Percentiles rank a stretch among this genome's conserved stretches.
These are phyloP conservation scores for Pseudomugil tenellus DNA, from an alignment of 2,797 vertebrate genomes.

Conservation along the genomic window DNA sequence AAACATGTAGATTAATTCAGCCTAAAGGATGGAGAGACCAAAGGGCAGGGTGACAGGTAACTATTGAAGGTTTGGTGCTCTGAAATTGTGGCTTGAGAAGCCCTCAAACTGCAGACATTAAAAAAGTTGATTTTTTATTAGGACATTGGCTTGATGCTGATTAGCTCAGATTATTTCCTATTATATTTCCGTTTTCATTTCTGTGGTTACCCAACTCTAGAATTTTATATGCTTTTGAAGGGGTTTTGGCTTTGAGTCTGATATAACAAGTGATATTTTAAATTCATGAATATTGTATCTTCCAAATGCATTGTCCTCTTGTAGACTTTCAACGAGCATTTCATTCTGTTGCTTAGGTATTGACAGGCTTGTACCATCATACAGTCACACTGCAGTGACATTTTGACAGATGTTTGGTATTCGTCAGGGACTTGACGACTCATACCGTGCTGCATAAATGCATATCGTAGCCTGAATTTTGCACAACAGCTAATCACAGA, in stretches of 20 bases:
- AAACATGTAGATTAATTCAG: conserved; percentile 32
- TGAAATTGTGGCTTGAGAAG: conserved; percentile 24
- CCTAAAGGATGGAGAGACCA: conserved; percentile 11
- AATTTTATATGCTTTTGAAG: conserved; percentile 11
- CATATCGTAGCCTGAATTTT: conserved; percentile 29
- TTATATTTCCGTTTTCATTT: conserved; percentile 14
- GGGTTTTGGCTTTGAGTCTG: conserved; percentile 7
- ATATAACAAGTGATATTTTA: conserved; percentile 31
- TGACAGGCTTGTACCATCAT: conserved; percentile 43
- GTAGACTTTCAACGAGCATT: conserved; percentile 44
- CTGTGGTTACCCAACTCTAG: neutral
- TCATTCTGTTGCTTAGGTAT: conserved; percentile 48
- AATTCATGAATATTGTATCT: conserved; percentile 16
- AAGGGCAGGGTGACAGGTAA: conserved; percentile 23
- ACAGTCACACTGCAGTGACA: conserved; percentile 48
- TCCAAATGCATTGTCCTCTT: conserved; percentile 21
- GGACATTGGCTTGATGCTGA: conserved; percentile 11
- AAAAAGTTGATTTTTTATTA: conserved; percentile 8
- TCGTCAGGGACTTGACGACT: conserved; percentile 32
- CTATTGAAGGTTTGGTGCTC: conserved; percentile 24
- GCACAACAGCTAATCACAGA: conserved; percentile 30
- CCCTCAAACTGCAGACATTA: conserved; percentile 29
- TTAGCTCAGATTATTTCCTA: conserved; percentile 7
- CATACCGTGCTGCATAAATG: conserved; percentile 51
- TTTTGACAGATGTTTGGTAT: conserved; percentile 63